Percentiles rank a stretch among this genome's conserved stretches.
Conservation (phyloP, 2,888 invertebrate genomes). For the Sericinus montela region DNA sequence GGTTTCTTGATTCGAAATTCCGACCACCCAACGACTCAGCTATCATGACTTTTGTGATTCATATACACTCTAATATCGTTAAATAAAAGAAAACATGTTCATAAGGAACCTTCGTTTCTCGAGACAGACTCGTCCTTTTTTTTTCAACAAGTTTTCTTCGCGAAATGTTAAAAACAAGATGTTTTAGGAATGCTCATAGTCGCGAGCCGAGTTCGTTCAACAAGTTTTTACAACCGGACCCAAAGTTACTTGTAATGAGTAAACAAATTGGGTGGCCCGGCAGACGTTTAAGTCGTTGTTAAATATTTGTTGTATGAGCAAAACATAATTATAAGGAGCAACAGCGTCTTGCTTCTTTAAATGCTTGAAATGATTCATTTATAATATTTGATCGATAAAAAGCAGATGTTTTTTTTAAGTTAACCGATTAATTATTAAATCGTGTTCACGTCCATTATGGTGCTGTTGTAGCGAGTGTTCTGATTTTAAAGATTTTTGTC, state of each 20-base stretch:
- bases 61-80: too few relatives aligned
- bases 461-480: background rate
- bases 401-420: background rate
- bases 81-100: too few relatives aligned
- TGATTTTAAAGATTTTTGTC: background rate
- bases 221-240: background rate
- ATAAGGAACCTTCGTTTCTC: too few relatives aligned
- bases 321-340: constrained; percentile 1
- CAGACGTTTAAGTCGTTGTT: constrained; percentile 1
- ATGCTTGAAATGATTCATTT: background rate
- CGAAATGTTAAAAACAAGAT: too few relatives aligned
- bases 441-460: background rate
- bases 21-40: too few relatives aligned
- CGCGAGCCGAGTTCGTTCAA: background rate
- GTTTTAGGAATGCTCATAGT: background rate
- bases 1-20: too few relatives aligned
- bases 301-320: constrained; percentile 5
- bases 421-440: constrained; percentile 3
- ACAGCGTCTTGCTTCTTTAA: background rate
- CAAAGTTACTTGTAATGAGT: background rate
- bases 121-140: too few relatives aligned
- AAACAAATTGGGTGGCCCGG: constrained; percentile 13
- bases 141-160: too few relatives aligned
- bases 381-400: background rate
- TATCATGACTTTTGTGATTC: too few relatives aligned